Conservation (phyloP, 2,888 invertebrate genomes). For the Lasioglossum marginatum region DNA sequence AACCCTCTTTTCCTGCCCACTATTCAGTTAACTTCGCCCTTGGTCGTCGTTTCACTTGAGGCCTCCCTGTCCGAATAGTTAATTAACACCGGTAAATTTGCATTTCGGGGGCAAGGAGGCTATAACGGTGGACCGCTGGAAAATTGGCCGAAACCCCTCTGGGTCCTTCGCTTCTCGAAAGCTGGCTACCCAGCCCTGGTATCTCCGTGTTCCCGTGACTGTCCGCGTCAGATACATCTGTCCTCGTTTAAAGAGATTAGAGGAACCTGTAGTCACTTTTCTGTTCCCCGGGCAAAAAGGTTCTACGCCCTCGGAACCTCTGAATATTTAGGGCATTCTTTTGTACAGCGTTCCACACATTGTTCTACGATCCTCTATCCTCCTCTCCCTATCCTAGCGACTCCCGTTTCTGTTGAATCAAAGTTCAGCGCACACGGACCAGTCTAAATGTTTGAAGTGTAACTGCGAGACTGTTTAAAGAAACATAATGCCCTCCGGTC, state of each 20-base stretch:
- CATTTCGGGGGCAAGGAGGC: constrained; percentile 74
- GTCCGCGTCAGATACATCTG: background rate
- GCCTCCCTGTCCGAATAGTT: constrained; percentile 71
- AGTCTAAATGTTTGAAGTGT: background rate
- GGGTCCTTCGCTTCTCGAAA: constrained; percentile 21
- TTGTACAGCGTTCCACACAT: background rate
- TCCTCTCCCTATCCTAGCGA: background rate
- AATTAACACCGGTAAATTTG: constrained; percentile 80
- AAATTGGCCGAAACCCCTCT: constrained; percentile 48
- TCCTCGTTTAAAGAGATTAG: constrained; percentile 6
- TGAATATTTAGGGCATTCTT: constrained; percentile 5
- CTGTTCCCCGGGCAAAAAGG: background rate
- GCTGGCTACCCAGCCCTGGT: background rate
- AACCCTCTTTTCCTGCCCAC: constrained; percentile 62
- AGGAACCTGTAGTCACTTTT: background rate
- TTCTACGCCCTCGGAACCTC: background rate
- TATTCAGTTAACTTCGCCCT: constrained; percentile 76
- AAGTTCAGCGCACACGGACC: background rate
- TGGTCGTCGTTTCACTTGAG: constrained; percentile 62
- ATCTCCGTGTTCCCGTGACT: constrained; percentile 19
- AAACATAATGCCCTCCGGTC: background rate
- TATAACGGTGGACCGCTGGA: constrained; percentile 59
- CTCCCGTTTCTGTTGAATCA: background rate
- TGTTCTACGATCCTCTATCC: background rate
- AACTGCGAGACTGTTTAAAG: background rate